A percentile compares a stretch with the other conserved stretches of the same genome.
Conservation (phyloP, 1,140 invertebrate species). For the Teleopsis dalmanni region DNA sequence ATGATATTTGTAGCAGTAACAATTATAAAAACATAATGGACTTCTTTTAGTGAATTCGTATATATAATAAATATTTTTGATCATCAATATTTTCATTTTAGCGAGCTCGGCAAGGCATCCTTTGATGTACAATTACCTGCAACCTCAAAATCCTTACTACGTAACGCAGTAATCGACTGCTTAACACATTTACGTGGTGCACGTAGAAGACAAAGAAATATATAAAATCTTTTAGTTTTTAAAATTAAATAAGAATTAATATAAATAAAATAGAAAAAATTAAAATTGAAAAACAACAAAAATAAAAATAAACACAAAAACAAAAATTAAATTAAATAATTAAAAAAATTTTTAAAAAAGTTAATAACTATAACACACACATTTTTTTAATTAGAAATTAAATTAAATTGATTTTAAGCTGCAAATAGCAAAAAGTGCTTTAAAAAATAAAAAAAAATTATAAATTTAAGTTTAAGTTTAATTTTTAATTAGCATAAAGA, state of each 20-base stretch:
- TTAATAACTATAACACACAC: neutral
- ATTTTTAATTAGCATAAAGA: no score
- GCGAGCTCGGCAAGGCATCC: conserved; percentile 22
- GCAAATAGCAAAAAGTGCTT: no score
- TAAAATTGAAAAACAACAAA: neutral
- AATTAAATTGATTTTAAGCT: no score
- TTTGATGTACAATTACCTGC: conserved; percentile 37
- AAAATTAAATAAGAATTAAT: no score
- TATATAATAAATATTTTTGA: neutral
- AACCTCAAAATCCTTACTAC: conserved; percentile 31
- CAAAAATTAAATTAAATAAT: neutral
- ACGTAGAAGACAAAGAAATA: no score
- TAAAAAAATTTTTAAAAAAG: neutral
- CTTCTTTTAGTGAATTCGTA: neutral
- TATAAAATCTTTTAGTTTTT: no score
- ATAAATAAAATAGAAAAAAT: no score
- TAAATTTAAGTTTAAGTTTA: no score
- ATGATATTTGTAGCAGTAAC: neutral
- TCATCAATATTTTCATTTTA: neutral
- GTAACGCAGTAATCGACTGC: no score
- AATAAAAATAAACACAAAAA: neutral
- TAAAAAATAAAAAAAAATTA: no score
- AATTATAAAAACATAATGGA: neutral
- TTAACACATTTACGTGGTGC: no score
- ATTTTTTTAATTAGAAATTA: no score